Evolutionary conservation across 2,797 vertebrate species (phyloP), one percentile per base, ranked within the genome.

Genomic region (Sitta carolinensis): DNA sequence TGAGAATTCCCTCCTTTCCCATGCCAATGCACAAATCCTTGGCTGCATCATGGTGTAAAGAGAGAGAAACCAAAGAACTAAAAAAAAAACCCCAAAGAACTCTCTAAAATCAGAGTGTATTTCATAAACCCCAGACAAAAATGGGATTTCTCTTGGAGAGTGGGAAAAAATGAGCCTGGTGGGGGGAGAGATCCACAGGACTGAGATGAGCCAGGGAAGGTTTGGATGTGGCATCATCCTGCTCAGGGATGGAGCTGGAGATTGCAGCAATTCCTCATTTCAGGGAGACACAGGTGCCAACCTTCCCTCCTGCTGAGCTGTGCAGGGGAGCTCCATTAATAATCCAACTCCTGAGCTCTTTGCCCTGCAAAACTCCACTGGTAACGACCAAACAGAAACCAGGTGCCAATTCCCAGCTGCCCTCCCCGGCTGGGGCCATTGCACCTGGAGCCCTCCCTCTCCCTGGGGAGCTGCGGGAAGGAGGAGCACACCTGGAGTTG

Each of bases 341-440:
- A 89, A 85, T 13, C 78, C 72, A 52, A 1, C 40, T 3, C 27
- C 38, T 11, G 63, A 82, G 48, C 16, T 25, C 57, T 59, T 73
- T 58, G n/a, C 43, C 55, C 32, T 45, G 36, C 27, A 69, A 16
- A 87, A 26, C 16, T 42, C 40, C 1, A 2, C 5, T 11, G 62
- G 43, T 25, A 27, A 59, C n/a, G 50, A 21, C 55, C 57, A 8
- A 19, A 57, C 16, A n/a, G 32, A 7, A 8, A 16, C 19, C 45
- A 19, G 36, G 45, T 47, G 70, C 13, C 30, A 3, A 10, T 36
- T 38, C 50, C 36, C 52, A 43, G 22, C 0, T 12, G 22, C 10
- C 59, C 66, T 38, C 52, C 26, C 11, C 5, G 32, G 32, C 59
- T 42, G 34, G 72, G 72, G 19, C 26, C 3, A 0, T 12, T 0